Percentiles rank a stretch among this genome's conserved stretches.
Evolutionary conservation across 2,113 vertebrate genomes (phyloP).

Genomic region (Dicrurus megarhynchus): DNA sequence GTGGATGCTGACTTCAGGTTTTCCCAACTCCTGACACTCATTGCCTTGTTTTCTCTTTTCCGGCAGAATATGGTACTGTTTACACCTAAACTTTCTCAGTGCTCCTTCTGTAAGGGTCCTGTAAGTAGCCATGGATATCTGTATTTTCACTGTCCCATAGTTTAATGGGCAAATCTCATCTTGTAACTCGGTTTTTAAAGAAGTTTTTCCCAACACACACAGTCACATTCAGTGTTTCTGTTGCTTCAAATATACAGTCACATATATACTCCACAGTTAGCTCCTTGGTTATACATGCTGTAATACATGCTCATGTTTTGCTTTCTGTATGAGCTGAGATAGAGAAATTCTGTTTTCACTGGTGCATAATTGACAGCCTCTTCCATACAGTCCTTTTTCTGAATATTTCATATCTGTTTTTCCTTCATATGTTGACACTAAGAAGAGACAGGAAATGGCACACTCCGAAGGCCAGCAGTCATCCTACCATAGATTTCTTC

Average conservation of each 20-base stretch:
- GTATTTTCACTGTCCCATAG: not conserved
- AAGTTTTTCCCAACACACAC: not conserved
- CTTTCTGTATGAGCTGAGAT: not conserved
- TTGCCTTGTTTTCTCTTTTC: not conserved
- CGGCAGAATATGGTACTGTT: not conserved
- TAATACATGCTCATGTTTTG: not conserved
- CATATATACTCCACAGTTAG: not conserved
- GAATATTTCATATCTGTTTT: not conserved
- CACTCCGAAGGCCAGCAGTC: not conserved
- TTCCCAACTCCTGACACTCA: not conserved
- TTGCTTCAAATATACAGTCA: not conserved
- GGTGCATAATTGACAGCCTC: not conserved
- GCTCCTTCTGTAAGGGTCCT: not conserved
- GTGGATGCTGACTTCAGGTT: not conserved
- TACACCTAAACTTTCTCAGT: not conserved
- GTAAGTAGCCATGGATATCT: not conserved
- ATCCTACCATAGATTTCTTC: not conserved
- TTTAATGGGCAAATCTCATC: not conserved
- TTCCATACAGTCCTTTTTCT: not conserved
- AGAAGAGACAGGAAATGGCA: not conserved
- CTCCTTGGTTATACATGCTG: not conserved
- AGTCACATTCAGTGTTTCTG: not conserved
- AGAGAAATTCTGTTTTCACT: not conserved
- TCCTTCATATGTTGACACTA: not conserved
- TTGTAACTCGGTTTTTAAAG: not conserved